Conservation (phyloP, 2,113 vertebrate genomes). For the Heliornis fulica region DNA sequence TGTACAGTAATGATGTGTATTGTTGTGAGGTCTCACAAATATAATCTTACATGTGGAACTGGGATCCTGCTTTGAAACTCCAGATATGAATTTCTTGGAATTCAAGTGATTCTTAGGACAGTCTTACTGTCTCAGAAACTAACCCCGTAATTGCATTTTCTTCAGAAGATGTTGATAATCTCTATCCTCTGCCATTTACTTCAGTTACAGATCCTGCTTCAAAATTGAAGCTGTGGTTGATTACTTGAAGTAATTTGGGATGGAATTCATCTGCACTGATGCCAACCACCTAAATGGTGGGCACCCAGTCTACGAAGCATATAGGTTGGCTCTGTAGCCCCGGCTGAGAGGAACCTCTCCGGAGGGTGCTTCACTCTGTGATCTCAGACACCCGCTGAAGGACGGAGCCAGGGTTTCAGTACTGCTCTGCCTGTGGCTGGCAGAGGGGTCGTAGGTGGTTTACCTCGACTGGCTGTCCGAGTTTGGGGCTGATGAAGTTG, state of each 20-base stretch:
- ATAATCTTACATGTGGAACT: not conserved
- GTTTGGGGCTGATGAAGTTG: not conserved
- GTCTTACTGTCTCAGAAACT: not conserved
- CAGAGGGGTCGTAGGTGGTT: not conserved
- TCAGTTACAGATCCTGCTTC: slow-evolving; percentile 51
- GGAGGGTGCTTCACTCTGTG: not conserved
- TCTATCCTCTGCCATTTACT: not conserved
- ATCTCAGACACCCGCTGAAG: not conserved
- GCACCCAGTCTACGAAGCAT: not conserved
- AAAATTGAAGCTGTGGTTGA: slow-evolving; percentile 54
- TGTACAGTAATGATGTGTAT: slow-evolving; percentile 35
- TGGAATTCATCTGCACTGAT: slow-evolving; percentile 25
- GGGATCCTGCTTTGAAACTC: slow-evolving; percentile 2
- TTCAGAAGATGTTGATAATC: not conserved
- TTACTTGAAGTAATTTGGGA: slow-evolving; percentile 60
- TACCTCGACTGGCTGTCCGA: not conserved
- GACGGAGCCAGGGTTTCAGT: not conserved
- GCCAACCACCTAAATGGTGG: not conserved
- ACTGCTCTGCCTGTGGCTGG: not conserved
- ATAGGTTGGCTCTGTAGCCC: not conserved
- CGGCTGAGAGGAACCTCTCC: not conserved
- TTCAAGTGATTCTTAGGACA: not conserved
- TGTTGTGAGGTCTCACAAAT: slow-evolving; percentile 40
- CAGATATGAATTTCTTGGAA: not conserved
- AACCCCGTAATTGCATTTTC: slow-evolving; percentile 2